Evolutionary conservation across 2,113 vertebrate species (phyloP).

Genomic region (Gallinago undulata): DNA sequence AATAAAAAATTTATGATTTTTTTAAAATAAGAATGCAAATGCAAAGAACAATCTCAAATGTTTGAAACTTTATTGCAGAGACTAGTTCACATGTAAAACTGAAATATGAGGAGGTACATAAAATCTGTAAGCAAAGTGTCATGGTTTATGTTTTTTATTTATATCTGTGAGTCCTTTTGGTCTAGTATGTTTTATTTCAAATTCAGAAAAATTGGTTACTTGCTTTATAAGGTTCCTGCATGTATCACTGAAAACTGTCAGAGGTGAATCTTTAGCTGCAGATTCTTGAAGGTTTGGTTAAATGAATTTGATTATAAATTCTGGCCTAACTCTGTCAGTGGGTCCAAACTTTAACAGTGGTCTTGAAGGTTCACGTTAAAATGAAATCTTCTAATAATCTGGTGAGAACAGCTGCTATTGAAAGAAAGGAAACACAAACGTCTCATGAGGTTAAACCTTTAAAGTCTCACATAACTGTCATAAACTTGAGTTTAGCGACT

Average conservation of each 20-base stretch:
- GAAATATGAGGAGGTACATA: neutral
- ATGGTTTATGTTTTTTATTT: conserved; percentile 28
- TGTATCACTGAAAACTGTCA: neutral
- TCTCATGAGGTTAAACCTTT: neutral
- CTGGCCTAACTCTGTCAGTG: neutral
- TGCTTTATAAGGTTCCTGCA: neutral
- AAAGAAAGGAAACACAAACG: neutral
- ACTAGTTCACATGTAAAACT: conserved; percentile 33
- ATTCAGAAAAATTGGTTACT: neutral
- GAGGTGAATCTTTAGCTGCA: neutral
- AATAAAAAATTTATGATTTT: neutral
- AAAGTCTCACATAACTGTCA: neutral
- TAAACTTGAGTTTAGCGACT: neutral
- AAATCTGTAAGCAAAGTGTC: conserved; percentile 37
- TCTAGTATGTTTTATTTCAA: neutral
- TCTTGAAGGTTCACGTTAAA: neutral
- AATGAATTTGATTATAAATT: neutral
- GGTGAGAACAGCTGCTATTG: neutral
- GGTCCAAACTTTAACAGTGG: neutral
- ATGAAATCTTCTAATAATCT: neutral
- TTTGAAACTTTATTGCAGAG: conserved; percentile 29
- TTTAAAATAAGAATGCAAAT: conserved; percentile 16
- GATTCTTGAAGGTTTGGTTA: neutral
- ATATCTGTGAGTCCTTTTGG: neutral
- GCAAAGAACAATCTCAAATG: conserved; percentile 18